Base-by-base conservation (phyloP, 2,797 vertebrate genomes). In the Acanthurus lineatus region DNA sequence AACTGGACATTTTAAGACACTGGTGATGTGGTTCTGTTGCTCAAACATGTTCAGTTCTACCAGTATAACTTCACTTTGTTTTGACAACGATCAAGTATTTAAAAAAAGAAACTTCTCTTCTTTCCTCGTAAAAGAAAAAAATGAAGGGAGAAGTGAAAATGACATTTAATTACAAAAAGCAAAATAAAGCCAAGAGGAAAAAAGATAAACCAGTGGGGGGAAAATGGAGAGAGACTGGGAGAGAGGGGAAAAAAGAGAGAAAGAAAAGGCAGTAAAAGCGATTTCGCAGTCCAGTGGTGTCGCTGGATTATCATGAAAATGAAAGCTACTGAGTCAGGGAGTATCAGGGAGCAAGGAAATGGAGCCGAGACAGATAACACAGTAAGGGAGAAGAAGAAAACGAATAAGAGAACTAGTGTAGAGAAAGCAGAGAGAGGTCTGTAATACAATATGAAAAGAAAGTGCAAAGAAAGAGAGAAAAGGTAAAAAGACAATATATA, bases 241-340 rank as follows among this genome's bases (percentile, higher is more conserved):
- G 69, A 73, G 58, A 52, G 62, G 52, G 35, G 49, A 20, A 63
- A 63, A 64, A 54, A 73, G 69, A 28, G 47, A 56, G 61, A 71
- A 76, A 59, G 61, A 62, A 58, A 61, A 75, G 81, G 82, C 87
- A 92, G 89, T 90, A 91, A 92, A 93, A 93, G 88, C 73, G 93
- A 95, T 95, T 95, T 95, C 87, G 92, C 93, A 94, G 94, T 95
- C 94, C 92, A 94, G 88, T 93, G 93, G 92, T 92, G 93, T 94
- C 73, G 82, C 84, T 94, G 93, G 93, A 95, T 95, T 95, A 96
- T 95, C 94, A 96, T 95, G 92, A 94, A 95, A 96, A 95, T 93
- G 94, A 95, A 95, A 96, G 93, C 83, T 90, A 93, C 92, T 88
- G 94, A 95, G 91, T 94, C 92, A 92, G 93, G 92, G 93, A 94